These are phyloP conservation scores for Nomada lathburiana DNA, from an alignment of 2,888 invertebrate species.

Conservation along the genomic window DNA sequence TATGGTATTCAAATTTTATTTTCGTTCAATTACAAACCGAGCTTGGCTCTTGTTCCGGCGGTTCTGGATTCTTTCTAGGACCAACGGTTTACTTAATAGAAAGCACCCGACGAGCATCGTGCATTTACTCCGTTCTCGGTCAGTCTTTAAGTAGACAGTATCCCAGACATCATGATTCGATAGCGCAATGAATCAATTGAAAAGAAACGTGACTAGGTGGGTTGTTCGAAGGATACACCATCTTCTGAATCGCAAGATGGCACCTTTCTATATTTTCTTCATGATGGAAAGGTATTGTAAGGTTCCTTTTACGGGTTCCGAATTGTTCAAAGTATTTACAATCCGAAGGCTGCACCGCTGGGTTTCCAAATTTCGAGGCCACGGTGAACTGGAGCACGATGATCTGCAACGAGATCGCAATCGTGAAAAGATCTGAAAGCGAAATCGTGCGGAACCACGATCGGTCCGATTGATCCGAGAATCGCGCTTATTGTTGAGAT, in stretches of 20 bases:
- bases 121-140: too few relatives aligned
- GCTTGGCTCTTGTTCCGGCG: not conserved
- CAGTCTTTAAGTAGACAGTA: too few relatives aligned
- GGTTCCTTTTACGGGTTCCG: conserved; percentile 39
- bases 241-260: too few relatives aligned
- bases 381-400: conserved; percentile 54
- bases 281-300: conserved; percentile 12
- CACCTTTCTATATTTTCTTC: not conserved
- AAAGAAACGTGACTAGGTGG: too few relatives aligned
- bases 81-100: conserved; percentile 5
- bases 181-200: too few relatives aligned
- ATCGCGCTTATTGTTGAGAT: conserved; percentile 35
- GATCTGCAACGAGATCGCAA: conserved; percentile 49
- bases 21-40: conserved; percentile 11
- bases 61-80: conserved; percentile 13
- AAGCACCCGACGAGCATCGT: not conserved
- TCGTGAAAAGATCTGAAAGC: conserved; percentile 43
- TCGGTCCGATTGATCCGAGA: conserved; percentile 19
- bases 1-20: conserved; percentile 36
- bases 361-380: conserved; percentile 56
- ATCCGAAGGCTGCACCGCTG: conserved; percentile 38
- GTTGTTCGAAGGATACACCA: too few relatives aligned
- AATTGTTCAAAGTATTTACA: conserved; percentile 54
- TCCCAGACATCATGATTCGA: too few relatives aligned
- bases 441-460: conserved; percentile 47